phyloP scores from a whole-genome alignment of 2,113 vertebrate genomes.

The Eulemur rufifrons region DNA sequence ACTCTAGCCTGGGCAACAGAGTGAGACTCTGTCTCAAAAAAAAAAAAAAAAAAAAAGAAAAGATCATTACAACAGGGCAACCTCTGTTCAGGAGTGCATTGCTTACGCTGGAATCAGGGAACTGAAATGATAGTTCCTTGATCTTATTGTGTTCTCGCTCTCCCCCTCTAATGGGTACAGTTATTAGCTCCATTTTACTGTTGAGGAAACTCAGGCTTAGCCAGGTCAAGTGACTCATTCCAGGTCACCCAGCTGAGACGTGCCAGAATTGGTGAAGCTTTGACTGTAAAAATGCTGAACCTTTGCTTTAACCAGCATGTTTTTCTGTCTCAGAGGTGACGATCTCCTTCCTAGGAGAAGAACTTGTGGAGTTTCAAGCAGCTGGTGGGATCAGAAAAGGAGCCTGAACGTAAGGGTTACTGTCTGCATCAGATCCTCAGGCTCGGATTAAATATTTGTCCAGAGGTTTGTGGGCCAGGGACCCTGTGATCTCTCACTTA shows the following conservation, averaged over 20 bases:
- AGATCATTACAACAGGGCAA: background rate
- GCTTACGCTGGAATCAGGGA: background rate
- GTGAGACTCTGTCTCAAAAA: too few species aligned
- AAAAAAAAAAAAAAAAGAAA: background rate
- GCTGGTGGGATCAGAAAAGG: background rate
- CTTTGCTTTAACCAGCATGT: background rate
- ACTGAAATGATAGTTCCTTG: background rate
- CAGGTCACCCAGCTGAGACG: background rate
- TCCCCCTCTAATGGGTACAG: background rate
- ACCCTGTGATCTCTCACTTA: background rate
- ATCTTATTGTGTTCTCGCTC: background rate
- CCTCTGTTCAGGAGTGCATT: background rate
- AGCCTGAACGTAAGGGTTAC: background rate
- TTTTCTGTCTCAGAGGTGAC: background rate
- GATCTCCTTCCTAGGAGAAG: background rate
- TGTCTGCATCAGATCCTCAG: background rate
- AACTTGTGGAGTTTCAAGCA: background rate
- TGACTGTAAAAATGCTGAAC: background rate
- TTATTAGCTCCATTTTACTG: background rate
- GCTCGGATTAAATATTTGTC: background rate
- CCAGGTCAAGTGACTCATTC: background rate
- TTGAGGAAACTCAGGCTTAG: background rate
- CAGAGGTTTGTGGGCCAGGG: background rate
- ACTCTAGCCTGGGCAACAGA: too few species aligned
- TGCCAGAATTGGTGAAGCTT: background rate